Evolutionary conservation across 2,113 vertebrate genomes (phyloP).

Genomic region (Geococcyx californianus): DNA sequence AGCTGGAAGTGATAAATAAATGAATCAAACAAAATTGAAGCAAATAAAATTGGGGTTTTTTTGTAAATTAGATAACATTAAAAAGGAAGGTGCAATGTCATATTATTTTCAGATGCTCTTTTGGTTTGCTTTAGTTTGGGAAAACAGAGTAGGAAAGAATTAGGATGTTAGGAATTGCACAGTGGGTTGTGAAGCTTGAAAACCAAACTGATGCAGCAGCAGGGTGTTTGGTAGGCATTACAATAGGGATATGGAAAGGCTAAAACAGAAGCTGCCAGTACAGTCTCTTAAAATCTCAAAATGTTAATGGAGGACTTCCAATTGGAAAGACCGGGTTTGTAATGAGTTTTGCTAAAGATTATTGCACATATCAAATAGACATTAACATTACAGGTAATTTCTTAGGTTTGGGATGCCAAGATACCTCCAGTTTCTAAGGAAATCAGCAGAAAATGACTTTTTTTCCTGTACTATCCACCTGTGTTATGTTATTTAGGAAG

Average conservation of each 20-base stretch:
- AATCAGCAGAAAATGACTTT: neutral
- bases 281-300: neutral
- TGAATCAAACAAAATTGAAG: neutral
- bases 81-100: neutral
- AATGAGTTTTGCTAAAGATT: neutral
- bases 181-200: neutral
- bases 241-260: neutral
- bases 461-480: neutral
- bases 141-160: neutral
- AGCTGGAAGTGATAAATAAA: neutral
- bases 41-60: neutral
- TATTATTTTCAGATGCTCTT: neutral
- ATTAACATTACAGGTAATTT: neutral
- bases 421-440: neutral
- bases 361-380: neutral
- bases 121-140: neutral
- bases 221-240: neutral
- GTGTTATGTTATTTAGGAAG: neutral
- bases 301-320: neutral
- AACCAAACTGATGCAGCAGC: neutral
- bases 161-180: neutral
- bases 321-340: neutral
- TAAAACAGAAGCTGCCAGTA: neutral
- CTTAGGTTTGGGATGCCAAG: neutral
- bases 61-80: neutral